Conservation (phyloP, 1,140 invertebrate species). For the Leptinotarsa undecemlineata region DNA sequence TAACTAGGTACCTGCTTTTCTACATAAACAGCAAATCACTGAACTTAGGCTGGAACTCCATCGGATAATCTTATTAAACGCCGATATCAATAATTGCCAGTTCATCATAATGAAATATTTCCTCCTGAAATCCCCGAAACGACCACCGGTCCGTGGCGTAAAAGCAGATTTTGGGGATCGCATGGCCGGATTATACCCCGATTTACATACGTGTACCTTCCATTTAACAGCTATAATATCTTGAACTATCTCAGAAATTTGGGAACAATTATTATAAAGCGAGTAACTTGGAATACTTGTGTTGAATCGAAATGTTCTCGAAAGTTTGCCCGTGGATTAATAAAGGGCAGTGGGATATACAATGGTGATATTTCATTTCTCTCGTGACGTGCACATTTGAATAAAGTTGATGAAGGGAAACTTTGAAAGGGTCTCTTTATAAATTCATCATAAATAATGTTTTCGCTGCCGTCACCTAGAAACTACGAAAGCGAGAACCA, state of each 20-base stretch:
- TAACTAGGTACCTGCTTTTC: background rate
- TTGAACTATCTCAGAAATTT: background rate
- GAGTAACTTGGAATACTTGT: conserved; percentile 2
- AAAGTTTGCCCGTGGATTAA: background rate
- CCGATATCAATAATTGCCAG: conserved; percentile 2
- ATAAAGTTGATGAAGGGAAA: conserved; percentile 3
- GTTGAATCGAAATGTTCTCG: background rate
- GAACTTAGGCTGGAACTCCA: background rate
- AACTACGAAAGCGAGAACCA: background rate
- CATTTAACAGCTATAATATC: background rate
- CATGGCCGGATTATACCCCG: background rate
- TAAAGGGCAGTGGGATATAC: background rate
- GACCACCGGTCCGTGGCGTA: background rate
- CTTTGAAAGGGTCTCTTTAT: background rate
- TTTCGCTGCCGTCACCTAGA: background rate
- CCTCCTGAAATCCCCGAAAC: background rate
- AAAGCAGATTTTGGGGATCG: background rate
- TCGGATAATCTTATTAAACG: background rate
- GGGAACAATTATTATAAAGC: background rate
- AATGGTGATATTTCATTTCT: conserved; percentile 1
- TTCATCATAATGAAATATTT: conserved; percentile 4
- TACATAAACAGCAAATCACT: background rate
- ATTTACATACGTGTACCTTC: conserved; percentile 6
- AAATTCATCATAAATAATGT: background rate
- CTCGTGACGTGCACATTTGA: background rate